Percentiles rank a stretch among this genome's conserved stretches.
phyloP scores from a whole-genome alignment of 2,113 vertebrate genomes.

The Noctilio leporinus region DNA sequence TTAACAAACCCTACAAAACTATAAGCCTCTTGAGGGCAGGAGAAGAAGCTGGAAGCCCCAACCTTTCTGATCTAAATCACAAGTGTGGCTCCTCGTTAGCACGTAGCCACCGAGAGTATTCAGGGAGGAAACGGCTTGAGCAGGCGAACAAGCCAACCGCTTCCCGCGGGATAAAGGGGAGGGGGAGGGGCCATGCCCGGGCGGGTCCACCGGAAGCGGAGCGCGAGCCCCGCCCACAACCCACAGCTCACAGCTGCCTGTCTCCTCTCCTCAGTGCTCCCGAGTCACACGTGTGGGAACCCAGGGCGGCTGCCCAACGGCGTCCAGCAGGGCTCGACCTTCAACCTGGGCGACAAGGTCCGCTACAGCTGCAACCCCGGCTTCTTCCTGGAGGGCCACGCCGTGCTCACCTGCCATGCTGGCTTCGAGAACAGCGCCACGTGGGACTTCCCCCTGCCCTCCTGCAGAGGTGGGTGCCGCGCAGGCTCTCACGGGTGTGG shows the following conservation, averaged over 20 bases:
- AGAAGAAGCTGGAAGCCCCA: not conserved
- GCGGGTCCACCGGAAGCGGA: not conserved
- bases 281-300: conserved; percentile 96
- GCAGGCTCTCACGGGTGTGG: not conserved
- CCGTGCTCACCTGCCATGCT: conserved; percentile 92
- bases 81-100: not conserved
- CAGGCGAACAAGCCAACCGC: not conserved
- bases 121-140: not conserved
- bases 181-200: too few relatives aligned
- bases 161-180: not conserved
- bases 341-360: conserved; percentile 96
- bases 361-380: conserved; percentile 94
- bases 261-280: conserved; percentile 84
- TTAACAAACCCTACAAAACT: not conserved
- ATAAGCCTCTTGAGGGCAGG: not conserved
- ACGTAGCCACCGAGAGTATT: fast-evolving
- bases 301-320: conserved; percentile 93
- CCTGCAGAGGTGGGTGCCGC: conserved; percentile 91
- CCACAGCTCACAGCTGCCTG: fast-evolving
- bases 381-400: conserved; percentile 95
- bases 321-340: conserved; percentile 92
- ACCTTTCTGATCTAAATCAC: fast-evolving
- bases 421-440: conserved; percentile 86
- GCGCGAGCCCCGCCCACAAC: not conserved
- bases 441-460: conserved; percentile 97